phyloP scores from a whole-genome alignment of 2,113 vertebrate species.

The Prunella fulvescens region DNA sequence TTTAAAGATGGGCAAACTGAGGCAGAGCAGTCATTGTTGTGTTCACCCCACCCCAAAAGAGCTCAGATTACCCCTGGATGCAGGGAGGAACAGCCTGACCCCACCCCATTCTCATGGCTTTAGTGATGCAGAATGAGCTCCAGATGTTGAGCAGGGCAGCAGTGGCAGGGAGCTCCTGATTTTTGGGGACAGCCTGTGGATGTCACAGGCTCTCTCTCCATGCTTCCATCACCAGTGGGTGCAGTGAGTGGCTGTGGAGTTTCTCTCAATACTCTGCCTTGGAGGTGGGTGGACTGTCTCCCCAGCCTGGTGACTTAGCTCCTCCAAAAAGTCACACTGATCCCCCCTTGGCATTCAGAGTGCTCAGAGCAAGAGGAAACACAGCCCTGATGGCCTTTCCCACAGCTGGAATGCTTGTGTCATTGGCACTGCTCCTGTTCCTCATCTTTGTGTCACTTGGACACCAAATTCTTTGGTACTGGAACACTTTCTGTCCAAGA shows the following conservation, averaged over 20 bases:
- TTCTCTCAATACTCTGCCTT: fast-evolving
- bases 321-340: background rate
- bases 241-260: background rate
- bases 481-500: background rate
- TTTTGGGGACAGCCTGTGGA: background rate
- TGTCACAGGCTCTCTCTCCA: background rate
- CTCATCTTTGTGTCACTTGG: background rate
- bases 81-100: background rate
- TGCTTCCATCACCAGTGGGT: fast-evolving
- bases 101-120: fast-evolving
- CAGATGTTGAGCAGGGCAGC: background rate
- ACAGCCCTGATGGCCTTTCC: background rate
- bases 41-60: background rate
- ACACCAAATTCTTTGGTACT: background rate
- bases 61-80: background rate
- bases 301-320: background rate
- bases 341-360: background rate
- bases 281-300: fast-evolving
- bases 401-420: background rate
- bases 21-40: fast-evolving
- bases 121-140: background rate
- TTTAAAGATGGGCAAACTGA: background rate
- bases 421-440: background rate
- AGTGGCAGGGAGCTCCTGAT: background rate
- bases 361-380: background rate